These are phyloP conservation scores for Cybosia mesomella DNA, from an alignment of 2,888 invertebrate species.

Conservation along the genomic window DNA sequence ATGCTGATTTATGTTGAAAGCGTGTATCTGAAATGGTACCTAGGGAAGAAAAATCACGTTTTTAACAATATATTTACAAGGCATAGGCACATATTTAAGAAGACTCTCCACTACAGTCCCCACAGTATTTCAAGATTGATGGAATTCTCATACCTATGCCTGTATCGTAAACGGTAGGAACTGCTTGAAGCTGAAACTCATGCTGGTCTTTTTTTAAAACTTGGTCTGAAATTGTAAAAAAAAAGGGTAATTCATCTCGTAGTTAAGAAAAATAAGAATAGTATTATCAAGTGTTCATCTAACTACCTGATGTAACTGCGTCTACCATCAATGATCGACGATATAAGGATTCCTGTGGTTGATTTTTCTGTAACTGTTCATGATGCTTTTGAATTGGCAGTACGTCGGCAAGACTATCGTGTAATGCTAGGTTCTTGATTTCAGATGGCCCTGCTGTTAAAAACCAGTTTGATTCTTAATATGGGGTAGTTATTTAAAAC, in stretches of 20 bases:
- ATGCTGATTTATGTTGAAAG: slow-evolving; percentile 52
- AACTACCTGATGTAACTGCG: slow-evolving; percentile 61
- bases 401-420: slow-evolving; percentile 53
- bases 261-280: neutral
- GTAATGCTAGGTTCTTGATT: slow-evolving; percentile 30
- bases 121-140: too few relatives aligned
- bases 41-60: slow-evolving; percentile 23
- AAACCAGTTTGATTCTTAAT: too few relatives aligned
- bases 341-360: neutral
- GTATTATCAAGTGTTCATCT: too few relatives aligned
- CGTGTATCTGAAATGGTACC: slow-evolving; percentile 45
- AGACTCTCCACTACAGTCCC: too few relatives aligned
- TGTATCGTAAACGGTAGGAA: slow-evolving; percentile 58
- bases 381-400: slow-evolving; percentile 40
- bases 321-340: slow-evolving; percentile 46
- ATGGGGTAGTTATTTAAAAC: too few relatives aligned
- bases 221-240: slow-evolving; percentile 56
- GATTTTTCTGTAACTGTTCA: neutral
- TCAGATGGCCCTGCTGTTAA: slow-evolving; percentile 1
- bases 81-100: too few relatives aligned
- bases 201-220: slow-evolving; percentile 54
- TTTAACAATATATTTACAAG: too few relatives aligned
- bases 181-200: slow-evolving; percentile 62
- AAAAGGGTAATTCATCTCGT: neutral
- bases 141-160: slow-evolving; percentile 48